Evolutionary conservation across 2,113 vertebrate species (phyloP).

Genomic region (Cranoglanis bouderius): DNA sequence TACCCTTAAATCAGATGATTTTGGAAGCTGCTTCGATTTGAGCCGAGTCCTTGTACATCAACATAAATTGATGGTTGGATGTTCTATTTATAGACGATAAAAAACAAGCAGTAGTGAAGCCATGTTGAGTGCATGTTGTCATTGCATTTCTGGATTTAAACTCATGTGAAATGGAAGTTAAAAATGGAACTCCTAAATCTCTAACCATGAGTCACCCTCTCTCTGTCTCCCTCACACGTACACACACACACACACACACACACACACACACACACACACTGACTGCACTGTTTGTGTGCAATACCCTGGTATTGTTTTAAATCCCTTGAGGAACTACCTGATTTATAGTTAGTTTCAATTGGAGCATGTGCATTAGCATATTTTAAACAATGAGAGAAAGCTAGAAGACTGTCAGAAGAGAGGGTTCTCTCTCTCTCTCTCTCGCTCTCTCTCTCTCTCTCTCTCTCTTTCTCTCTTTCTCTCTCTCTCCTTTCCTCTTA

Average conservation of each 20-base stretch:
- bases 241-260: background rate
- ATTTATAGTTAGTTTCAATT: background rate
- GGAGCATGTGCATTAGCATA: background rate
- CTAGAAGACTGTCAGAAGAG: background rate
- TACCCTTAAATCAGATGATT: background rate
- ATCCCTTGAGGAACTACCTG: background rate
- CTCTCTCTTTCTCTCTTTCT: conserved; percentile 55
- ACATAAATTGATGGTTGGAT: background rate
- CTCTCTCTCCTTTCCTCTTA: background rate
- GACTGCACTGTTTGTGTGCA: background rate
- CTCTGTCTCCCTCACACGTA: background rate
- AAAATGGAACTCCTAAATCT: background rate
- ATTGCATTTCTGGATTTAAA: background rate
- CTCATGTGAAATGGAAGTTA: background rate
- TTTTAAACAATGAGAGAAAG: background rate
- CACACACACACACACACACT: background rate
- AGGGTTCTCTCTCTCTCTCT: conserved; percentile 28
- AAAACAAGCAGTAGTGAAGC: background rate
- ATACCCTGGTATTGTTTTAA: background rate
- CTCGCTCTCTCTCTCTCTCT: conserved; percentile 46
- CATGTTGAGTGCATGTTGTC: background rate
- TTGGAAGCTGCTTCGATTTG: background rate
- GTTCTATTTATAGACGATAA: background rate
- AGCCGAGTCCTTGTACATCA: background rate
- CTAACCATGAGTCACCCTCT: background rate